Percentiles rank a stretch among this genome's conserved stretches.
phyloP scores from a whole-genome alignment of 2,888 invertebrate genomes.

The Tenthredo notha region DNA sequence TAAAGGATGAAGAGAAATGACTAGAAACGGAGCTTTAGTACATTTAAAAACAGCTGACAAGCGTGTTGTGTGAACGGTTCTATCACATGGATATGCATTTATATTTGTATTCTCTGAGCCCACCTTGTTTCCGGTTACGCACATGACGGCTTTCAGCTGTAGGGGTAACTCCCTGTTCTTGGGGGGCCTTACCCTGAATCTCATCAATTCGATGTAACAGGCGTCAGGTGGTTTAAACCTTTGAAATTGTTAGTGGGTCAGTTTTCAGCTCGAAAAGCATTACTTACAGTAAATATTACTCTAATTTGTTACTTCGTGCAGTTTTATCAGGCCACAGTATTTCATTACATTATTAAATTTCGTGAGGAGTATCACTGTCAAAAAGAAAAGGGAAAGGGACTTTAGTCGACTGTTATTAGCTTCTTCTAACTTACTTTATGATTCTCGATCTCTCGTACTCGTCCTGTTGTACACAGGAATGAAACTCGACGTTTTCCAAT shows the following conservation, averaged over 20 bases:
- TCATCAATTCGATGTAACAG: constrained; percentile 97
- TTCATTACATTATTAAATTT: not conserved
- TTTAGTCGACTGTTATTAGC: not conserved
- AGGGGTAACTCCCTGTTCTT: constrained; percentile 98
- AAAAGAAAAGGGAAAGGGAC: not conserved
- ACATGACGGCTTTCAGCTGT: constrained; percentile 94
- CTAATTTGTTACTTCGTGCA: not conserved
- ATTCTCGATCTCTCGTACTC: constrained; percentile 92
- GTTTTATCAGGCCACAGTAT: not conserved
- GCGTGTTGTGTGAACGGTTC: not conserved
- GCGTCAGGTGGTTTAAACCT: constrained; percentile 98
- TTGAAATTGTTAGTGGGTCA: constrained; percentile 64
- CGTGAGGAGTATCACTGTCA: not conserved
- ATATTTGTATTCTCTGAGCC: constrained; percentile 40
- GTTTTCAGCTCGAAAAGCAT: not conserved
- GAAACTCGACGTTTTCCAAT: constrained; percentile 96
- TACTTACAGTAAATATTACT: not conserved
- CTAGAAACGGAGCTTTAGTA: not conserved
- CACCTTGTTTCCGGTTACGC: constrained; percentile 91
- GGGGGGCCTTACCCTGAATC: constrained; percentile 97
- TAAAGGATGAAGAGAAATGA: constrained; percentile 18
- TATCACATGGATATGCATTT: not conserved
- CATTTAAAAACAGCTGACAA: not conserved
- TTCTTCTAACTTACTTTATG: constrained; percentile 84
- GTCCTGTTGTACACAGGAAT: constrained; percentile 94